Base-by-base conservation (phyloP, 2,113 vertebrate species). In the Nicator chloris region DNA sequence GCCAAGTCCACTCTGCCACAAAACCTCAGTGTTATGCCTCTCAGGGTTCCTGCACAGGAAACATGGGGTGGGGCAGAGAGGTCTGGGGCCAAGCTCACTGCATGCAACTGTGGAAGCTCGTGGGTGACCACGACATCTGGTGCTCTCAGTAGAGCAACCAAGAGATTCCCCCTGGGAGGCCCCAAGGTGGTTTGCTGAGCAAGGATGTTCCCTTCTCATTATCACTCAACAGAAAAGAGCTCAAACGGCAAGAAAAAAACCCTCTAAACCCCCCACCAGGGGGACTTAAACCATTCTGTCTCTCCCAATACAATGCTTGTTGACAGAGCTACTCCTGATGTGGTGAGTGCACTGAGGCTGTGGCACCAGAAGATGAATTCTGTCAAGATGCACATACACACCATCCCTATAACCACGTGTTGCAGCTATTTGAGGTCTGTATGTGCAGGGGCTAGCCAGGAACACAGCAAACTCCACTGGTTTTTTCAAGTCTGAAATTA, bases 1-100 rank as follows among this genome's bases (percentile, higher is more conserved):
- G 33, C 14, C 53, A 35, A 35, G 35, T 35, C 19, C 65, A 13
- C 61, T 83, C 39, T 82, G 54, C 42, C 22, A 66, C 33, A 66
- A 59, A 82, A 42, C 5, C 35, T 66, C 24, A 9, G 15, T 40
- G 22, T 33, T 70, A 16, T 27, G 28, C 40, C 45, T 66, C 51
- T 69, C 21, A 60, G 40, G 4, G 14, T 1, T 76, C 10, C 70
- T 56, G 23, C 11, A 7, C 2, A 53, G 53, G 23, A 73, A 78
- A 65, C 16, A 7, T 0, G 0, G 16, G 1, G 7, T 42, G 5
- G 8, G 4, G 3, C n/a, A 13, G 30, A 69, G 60, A 54, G 14
- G 4, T 18, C 23, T 0, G 0, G 17, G 19, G 8, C 14, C 2
- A 7, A 75, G 39, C 15, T 35, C 28, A 42, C 22, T 33, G 16